Evolutionary conservation across 2,888 invertebrate species (phyloP).

Genomic region (Phyto melanocephala): DNA sequence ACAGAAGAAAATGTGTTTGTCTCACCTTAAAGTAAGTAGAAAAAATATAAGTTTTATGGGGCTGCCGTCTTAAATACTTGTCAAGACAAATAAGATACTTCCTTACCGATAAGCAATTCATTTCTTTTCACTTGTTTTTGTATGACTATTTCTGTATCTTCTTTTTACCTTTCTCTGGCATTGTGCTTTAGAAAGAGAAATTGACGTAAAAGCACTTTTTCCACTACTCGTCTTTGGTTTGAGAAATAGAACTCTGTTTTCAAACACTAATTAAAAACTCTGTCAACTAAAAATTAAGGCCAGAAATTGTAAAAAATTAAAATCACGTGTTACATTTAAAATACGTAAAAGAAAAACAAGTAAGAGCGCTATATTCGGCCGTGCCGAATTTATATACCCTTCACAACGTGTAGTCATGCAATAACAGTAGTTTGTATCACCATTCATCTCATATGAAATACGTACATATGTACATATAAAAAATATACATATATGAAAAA

Average conservation of each 20-base stretch:
- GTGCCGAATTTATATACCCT: no score
- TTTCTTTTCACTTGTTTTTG: constrained; percentile 41
- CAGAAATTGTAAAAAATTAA: constrained; percentile 28
- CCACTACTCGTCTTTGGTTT: neutral
- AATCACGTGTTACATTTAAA: constrained; percentile 36
- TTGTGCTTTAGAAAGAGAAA: constrained; percentile 17
- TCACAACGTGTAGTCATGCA: no score
- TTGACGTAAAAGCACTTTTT: constrained; percentile 18
- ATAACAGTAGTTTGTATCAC: no score
- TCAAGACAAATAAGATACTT: constrained; percentile 58
- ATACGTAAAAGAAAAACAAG: constrained; percentile 14
- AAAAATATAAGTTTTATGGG: constrained; percentile 35
- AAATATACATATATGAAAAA: no score
- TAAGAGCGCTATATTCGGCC: no score
- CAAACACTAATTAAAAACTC: constrained; percentile 26
- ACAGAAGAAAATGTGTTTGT: neutral
- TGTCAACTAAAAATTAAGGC: constrained; percentile 60
- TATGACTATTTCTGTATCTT: neutral
- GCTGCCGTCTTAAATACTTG: constrained; percentile 53
- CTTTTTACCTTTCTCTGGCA: constrained; percentile 4
- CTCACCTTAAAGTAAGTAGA: constrained; percentile 16
- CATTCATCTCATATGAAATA: no score
- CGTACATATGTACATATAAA: no score
- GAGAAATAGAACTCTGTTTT: constrained; percentile 41
- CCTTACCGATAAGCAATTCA: constrained; percentile 58